Conservation (phyloP, 2,888 invertebrate species). For the Coleophora flavipennella region DNA sequence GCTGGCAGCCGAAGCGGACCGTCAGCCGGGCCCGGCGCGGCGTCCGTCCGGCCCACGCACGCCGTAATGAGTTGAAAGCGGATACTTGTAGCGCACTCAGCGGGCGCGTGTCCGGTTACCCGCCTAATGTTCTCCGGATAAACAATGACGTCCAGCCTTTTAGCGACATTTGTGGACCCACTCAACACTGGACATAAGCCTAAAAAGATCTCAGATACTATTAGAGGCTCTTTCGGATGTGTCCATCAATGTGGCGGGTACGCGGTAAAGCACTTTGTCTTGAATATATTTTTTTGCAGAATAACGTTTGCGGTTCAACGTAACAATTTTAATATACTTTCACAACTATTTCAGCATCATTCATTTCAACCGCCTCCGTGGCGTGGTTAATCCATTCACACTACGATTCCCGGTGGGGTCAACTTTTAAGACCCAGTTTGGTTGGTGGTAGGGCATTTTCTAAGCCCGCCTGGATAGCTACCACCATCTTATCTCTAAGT, state of each 20-base stretch:
- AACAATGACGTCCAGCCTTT: conserved; percentile 73
- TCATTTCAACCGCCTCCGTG: too few relatives aligned
- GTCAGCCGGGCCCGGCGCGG: conserved; percentile 19
- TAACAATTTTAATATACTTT: too few relatives aligned
- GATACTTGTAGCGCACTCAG: conserved; percentile 74
- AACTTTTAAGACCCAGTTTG: too few relatives aligned
- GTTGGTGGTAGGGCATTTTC: too few relatives aligned
- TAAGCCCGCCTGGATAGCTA: too few relatives aligned
- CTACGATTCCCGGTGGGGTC: too few relatives aligned
- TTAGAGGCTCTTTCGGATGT: conserved; percentile 52
- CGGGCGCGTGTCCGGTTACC: conserved; percentile 71
- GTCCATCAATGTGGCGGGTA: conserved; percentile 23
- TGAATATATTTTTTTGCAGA: too few relatives aligned
- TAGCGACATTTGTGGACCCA: conserved; percentile 73
- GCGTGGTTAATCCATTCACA: too few relatives aligned
- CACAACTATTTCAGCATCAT: too few relatives aligned
- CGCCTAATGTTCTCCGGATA: conserved; percentile 72
- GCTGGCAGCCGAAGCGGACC: neutral
- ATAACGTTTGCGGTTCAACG: too few relatives aligned
- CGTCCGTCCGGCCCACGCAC: conserved; percentile 54
- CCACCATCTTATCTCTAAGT: too few relatives aligned
- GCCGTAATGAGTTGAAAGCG: conserved; percentile 73
- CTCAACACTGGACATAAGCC: conserved; percentile 69
- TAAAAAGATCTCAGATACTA: conserved; percentile 64
- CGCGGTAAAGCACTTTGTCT: too few relatives aligned